A percentile compares a stretch with the other conserved stretches of the same genome.
These are phyloP conservation scores for Eupeodes latifasciatus DNA, from an alignment of 2,888 invertebrate genomes.

Conservation along the genomic window DNA sequence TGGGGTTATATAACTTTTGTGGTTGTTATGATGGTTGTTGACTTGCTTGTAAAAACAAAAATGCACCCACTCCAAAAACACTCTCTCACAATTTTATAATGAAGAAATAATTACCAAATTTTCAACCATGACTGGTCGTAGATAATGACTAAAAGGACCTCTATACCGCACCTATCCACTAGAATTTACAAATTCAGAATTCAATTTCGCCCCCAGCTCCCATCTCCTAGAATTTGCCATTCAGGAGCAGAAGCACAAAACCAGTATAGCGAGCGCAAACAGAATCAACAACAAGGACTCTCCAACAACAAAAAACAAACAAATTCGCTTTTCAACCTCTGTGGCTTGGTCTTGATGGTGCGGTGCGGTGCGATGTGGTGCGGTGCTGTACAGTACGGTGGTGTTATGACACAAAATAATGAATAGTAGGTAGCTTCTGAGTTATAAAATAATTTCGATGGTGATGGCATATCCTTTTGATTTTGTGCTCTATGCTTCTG, in stretches of 20 bases:
- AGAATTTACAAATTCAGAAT: constrained; percentile 38
- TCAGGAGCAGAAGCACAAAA: not conserved
- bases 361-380: not conserved
- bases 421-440: constrained; percentile 64
- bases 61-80: not conserved
- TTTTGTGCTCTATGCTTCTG: not conserved
- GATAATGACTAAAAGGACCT: constrained; percentile 65
- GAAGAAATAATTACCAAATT: constrained; percentile 75
- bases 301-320: constrained; percentile 13
- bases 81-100: constrained; percentile 65
- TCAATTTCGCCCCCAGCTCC: constrained; percentile 61
- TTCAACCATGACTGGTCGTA: constrained; percentile 69
- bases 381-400: not conserved
- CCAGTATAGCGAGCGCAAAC: not conserved
- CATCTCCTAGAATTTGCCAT: not conserved
- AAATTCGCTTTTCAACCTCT: constrained; percentile 18
- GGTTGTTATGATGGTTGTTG: constrained; percentile 65
- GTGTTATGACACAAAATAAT: constrained; percentile 53
- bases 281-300: constrained; percentile 35
- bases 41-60: constrained; percentile 39
- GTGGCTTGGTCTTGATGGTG: too few relatives aligned
- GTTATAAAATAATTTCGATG: constrained; percentile 62
- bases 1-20: constrained; percentile 55
- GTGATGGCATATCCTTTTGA: constrained; percentile 55
- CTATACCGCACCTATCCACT: not conserved